Conservation (phyloP, 2,888 invertebrate species). For the Frankliniella fusca region DNA sequence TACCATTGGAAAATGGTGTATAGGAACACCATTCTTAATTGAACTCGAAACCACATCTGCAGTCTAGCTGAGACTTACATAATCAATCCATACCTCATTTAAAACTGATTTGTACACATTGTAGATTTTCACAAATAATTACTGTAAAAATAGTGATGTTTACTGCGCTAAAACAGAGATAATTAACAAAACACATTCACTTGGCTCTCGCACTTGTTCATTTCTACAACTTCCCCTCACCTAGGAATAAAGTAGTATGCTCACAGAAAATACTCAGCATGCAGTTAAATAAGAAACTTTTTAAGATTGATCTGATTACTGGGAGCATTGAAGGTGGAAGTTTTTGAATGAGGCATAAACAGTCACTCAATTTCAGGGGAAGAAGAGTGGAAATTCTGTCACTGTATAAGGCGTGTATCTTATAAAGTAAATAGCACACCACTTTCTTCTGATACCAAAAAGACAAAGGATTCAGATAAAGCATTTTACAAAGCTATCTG, state of each 20-base stretch:
- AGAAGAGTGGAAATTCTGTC: not conserved
- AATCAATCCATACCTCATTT: not conserved
- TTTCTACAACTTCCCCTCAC: too few species aligned
- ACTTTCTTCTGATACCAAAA: too few species aligned
- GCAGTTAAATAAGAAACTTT: too few species aligned
- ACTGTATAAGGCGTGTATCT: not conserved
- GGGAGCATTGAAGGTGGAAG: too few species aligned
- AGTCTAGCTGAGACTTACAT: constrained; percentile 11
- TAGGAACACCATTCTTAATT: not conserved
- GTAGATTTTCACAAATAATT: not conserved
- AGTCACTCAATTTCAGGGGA: not conserved
- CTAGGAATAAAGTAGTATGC: too few species aligned
- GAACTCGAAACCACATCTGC: not conserved
- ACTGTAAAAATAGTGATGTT: too few species aligned
- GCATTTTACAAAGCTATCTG: not conserved
- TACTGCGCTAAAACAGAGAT: too few species aligned
- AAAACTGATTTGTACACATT: not conserved
- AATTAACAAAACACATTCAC: too few species aligned
- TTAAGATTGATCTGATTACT: too few species aligned
- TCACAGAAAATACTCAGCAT: not conserved
- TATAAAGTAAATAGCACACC: not conserved
- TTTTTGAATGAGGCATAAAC: not conserved
- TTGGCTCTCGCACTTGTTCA: too few species aligned
- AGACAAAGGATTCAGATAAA: not conserved
- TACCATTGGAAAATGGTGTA: not conserved